Conservation (phyloP, 2,113 vertebrate species). For the Python bivittatus region DNA sequence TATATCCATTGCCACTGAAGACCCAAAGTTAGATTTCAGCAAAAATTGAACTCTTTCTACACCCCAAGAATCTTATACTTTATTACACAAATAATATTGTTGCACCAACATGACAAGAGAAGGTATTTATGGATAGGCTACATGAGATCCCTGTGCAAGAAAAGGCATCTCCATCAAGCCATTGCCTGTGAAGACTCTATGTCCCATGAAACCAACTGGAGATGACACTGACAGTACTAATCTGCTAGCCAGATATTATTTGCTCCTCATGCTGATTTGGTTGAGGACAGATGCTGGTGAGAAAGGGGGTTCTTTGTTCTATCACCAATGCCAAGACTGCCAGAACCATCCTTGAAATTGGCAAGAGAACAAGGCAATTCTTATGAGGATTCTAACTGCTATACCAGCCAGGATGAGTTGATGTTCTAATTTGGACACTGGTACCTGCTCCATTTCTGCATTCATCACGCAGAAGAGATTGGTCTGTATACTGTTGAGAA, state of each 20-base stretch:
- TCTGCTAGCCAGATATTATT: background rate
- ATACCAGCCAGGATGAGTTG: background rate
- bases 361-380: background rate
- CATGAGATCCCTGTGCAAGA: background rate
- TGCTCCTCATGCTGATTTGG: background rate
- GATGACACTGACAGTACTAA: background rate
- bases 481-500: background rate
- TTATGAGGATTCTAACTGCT: background rate
- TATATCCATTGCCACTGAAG: background rate
- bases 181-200: background rate
- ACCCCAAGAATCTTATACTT: background rate
- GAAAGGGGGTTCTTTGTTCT: background rate
- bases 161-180: background rate
- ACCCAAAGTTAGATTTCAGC: background rate
- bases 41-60: background rate
- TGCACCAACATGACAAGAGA: background rate
- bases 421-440: background rate
- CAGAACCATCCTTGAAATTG: background rate
- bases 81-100: background rate
- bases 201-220: background rate
- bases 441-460: background rate
- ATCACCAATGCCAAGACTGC: background rate
- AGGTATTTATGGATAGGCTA: background rate
- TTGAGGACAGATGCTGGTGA: background rate
- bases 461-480: background rate